Conservation (phyloP, 53 echinoderm and acorn worm species). For the Stichopus horrens region DNA sequence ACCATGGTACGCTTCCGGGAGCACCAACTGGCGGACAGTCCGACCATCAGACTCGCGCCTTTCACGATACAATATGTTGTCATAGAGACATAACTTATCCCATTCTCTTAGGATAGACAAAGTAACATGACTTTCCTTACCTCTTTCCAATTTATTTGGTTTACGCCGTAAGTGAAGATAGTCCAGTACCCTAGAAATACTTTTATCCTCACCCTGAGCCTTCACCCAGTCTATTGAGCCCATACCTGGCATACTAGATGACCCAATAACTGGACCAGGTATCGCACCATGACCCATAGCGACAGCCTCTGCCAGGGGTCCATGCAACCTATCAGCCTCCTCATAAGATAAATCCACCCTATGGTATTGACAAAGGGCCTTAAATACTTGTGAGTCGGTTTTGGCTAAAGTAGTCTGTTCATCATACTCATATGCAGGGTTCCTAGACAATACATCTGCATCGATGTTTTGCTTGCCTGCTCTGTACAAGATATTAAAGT, state of each 20-base stretch:
- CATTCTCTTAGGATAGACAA: constrained; percentile 43
- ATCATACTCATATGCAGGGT: background rate
- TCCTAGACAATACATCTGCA: constrained; percentile 56
- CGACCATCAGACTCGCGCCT: constrained; percentile 13
- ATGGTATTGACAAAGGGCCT: constrained; percentile 25
- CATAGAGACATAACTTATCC: constrained; percentile 36
- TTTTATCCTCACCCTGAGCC: constrained; percentile 24
- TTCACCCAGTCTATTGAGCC: constrained; percentile 11
- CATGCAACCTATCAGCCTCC: background rate
- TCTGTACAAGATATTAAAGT: constrained; percentile 37
- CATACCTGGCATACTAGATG: background rate
- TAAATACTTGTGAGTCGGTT: background rate
- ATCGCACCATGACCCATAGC: constrained; percentile 13
- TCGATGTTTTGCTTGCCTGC: constrained; percentile 42
- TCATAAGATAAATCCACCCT: constrained; percentile 9
- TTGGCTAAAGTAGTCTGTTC: background rate
- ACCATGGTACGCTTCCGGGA: constrained; percentile 29
- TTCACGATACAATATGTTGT: constrained; percentile 42
- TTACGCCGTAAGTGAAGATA: background rate
- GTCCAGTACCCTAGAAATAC: constrained; percentile 20
- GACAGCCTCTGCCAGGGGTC: constrained; percentile 24
- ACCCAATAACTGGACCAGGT: background rate
- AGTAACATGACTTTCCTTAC: background rate
- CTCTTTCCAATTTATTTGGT: constrained; percentile 11
- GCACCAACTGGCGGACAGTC: constrained; percentile 36